Percentiles rank a stretch among this genome's conserved stretches.
Conservation (phyloP, 2,113 vertebrate species). For the Actenoides hombroni region DNA sequence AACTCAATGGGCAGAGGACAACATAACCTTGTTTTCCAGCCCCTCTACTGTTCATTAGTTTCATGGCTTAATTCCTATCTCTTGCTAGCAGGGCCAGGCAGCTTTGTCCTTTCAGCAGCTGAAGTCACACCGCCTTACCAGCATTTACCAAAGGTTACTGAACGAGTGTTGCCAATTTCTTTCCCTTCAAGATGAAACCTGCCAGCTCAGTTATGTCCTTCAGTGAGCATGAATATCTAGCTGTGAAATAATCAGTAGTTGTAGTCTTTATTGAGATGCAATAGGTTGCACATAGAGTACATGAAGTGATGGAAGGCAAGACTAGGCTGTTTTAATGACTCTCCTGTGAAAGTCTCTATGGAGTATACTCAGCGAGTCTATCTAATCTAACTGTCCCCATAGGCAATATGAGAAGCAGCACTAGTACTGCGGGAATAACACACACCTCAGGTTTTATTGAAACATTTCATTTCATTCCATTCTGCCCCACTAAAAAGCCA, state of each 20-base stretch:
- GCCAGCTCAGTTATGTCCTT: conserved; percentile 38
- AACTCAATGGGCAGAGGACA: conserved; percentile 18
- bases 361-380: background rate
- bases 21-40: conserved; percentile 8
- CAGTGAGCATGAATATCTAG: background rate
- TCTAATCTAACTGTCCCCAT: background rate
- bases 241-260: background rate
- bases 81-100: conserved; percentile 46
- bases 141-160: background rate
- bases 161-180: background rate
- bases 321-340: background rate
- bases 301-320: background rate
- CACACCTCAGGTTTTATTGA: background rate
- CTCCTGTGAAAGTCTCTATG: background rate
- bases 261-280: background rate
- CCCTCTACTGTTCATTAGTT: conserved; percentile 54
- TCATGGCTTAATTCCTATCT: conserved; percentile 71
- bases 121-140: background rate
- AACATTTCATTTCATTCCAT: conserved; percentile 4
- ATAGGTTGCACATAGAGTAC: background rate
- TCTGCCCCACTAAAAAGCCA: background rate
- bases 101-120: conserved; percentile 42
- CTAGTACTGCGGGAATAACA: background rate
- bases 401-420: background rate
- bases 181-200: conserved; percentile 19